These are phyloP conservation scores for Myotis yumanensis DNA, from an alignment of 2,113 vertebrate species.

Conservation along the genomic window DNA sequence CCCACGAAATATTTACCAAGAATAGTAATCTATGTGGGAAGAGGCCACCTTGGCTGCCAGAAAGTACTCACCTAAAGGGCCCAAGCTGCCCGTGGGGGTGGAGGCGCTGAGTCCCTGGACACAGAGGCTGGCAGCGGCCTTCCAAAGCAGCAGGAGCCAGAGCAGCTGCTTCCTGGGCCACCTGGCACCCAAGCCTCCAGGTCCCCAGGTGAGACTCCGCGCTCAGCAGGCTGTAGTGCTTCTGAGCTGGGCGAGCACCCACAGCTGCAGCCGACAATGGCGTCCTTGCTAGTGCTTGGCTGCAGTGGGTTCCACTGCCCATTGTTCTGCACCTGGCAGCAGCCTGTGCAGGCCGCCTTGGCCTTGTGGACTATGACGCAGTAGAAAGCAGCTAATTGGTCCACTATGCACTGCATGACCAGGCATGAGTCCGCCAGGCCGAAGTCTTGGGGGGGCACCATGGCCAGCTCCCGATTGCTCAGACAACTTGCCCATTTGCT, in stretches of 20 bases:
- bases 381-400: conserved; percentile 94
- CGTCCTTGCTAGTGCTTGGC: conserved; percentile 90
- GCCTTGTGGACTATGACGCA: conserved; percentile 90
- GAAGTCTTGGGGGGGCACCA: too few species aligned
- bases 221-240: conserved; percentile 92
- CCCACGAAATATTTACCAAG: background rate
- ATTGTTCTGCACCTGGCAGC: conserved; percentile 1
- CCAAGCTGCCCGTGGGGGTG: background rate
- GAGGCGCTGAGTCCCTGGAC: background rate
- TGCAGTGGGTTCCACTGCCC: conserved; percentile 94
- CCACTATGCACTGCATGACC: conserved; percentile 91
- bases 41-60: background rate
- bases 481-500: conserved; percentile 92
- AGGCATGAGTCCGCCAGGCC: conserved; percentile 70
- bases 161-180: background rate
- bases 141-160: background rate
- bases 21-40: background rate
- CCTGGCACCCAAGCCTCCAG: conserved; percentile 79
- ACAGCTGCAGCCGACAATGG: conserved; percentile 86
- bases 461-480: conserved; percentile 91
- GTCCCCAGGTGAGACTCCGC: conserved; percentile 86
- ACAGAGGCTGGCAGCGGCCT: background rate
- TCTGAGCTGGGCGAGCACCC: conserved; percentile 90
- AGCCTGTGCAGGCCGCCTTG: background rate
- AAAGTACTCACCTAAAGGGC: background rate